Conservation (phyloP, 2,888 invertebrate species). For the Timandra comae region DNA sequence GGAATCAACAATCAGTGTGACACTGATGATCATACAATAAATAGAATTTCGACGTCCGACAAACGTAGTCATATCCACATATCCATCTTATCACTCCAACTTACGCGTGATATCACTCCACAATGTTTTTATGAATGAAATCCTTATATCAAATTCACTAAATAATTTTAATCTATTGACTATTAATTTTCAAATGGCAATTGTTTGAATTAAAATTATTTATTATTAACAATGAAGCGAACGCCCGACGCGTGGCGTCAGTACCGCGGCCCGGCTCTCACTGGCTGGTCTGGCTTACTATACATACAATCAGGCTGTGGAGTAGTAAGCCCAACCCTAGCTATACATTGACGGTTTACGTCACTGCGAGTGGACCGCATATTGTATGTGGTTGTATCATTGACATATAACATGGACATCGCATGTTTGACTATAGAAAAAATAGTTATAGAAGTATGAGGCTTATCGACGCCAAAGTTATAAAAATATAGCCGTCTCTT, state of each 20-base stretch:
- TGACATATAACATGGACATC: too few species aligned
- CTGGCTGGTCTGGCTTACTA: conserved; percentile 38
- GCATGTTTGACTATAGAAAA: too few species aligned
- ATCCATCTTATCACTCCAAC: conserved; percentile 57
- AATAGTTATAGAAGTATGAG: too few species aligned
- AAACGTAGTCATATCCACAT: conserved; percentile 62
- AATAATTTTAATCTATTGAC: conserved; percentile 14
- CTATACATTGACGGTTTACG: conserved; percentile 58
- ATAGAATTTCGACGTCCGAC: conserved; percentile 41
- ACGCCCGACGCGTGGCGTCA: conserved; percentile 40
- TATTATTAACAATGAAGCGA: conserved; percentile 12
- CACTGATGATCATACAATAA: conserved; percentile 32
- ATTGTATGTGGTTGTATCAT: conserved; percentile 9
- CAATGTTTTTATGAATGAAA: conserved; percentile 26
- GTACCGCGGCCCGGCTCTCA: conserved; percentile 48
- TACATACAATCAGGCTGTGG: conserved; percentile 16
- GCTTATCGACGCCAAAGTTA: too few species aligned
- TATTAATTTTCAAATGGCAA: conserved; percentile 8
- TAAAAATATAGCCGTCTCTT: too few species aligned
- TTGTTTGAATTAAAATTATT: conserved; percentile 12
- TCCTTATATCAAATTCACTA: conserved; percentile 21
- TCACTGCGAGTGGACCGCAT: conserved; percentile 51
- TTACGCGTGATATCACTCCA: conserved; percentile 41
- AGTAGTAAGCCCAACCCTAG: conserved; percentile 44
- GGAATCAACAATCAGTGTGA: conserved; percentile 9